Evolutionary conservation across 2,888 invertebrate species (phyloP), one percentile per base, ranked within the genome.

Genomic region (Siphlonurus alternatus): DNA sequence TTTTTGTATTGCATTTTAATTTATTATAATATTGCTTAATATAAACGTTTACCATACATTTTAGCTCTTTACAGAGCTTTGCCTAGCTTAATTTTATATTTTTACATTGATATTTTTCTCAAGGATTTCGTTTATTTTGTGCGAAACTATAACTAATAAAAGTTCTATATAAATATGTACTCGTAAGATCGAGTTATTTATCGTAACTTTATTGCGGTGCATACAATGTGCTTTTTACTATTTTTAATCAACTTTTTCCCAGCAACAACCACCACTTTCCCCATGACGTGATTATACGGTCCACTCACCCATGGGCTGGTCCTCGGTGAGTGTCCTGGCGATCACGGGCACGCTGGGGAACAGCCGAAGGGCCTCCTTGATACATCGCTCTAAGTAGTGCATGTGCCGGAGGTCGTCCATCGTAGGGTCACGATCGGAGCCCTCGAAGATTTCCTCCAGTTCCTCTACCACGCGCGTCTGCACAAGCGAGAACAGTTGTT

Each of bases 331-430:
- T 53, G 68, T 66, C 62, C 74, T 67, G 0, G 69, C 73, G 20
- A 73, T 70, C n/a, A 71, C 67, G 2, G 74, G 73, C 0, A 73
- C 73, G 2, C 72, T 69, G 1, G 74, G 73, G 59, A 69, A 71
- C 3, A 74, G 66, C 59, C 74, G 62, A 53, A 71, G 62, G 0
- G 71, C 68, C 61, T 74, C 74, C 65, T 73, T 74, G 56, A 73
- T 71, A 63, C 72, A 71, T 53, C 71, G 69, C 25, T 73, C 73
- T 24, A 73, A 67, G 65, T 71, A 71, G 25, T 71, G 70, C 69
- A 73, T 68, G 3, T 64, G 62, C 15, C 64, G 64, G 1, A 72
- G 66, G 59, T 70, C 70, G 0, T 68, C 65, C 56, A 68, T 67
- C 5, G 68, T 68, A 2, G 69, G 69, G 22, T 69, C 67, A 53